Percentiles rank a stretch among this genome's conserved stretches.
Evolutionary conservation across 2,888 invertebrate genomes (phyloP).

Genomic region (Caenorhabditis sp.): DNA sequence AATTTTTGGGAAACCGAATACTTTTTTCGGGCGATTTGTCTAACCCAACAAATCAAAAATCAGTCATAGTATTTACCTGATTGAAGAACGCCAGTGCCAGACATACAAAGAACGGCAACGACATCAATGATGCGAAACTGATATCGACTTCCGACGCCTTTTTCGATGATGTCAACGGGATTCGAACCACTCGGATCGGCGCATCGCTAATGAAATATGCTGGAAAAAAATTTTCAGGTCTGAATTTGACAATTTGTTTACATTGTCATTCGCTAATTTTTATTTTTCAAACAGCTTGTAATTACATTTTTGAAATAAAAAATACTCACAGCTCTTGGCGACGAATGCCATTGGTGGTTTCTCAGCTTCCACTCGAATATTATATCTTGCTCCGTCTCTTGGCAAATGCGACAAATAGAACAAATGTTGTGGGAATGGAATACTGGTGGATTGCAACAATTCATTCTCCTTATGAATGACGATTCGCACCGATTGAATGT

Average conservation of each 20-base stretch:
- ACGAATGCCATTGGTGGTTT: constrained; percentile 34
- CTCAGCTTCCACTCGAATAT: constrained; percentile 49
- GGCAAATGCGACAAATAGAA: constrained; percentile 38
- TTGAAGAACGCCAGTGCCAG: constrained; percentile 50
- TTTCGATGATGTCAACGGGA: constrained; percentile 38
- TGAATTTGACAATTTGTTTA: constrained; percentile 2
- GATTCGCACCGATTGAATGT: constrained; percentile 33
- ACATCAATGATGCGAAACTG: constrained; percentile 43
- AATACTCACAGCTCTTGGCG: constrained; percentile 37
- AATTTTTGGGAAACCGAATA: not conserved
- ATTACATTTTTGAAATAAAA: not conserved
- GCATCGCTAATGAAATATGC: constrained; percentile 36
- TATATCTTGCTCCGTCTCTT: constrained; percentile 41
- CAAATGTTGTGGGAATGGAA: constrained; percentile 42
- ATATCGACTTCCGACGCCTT: constrained; percentile 47
- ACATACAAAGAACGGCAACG: constrained; percentile 49
- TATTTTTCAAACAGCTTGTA: too few relatives aligned
- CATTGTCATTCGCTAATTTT: not conserved
- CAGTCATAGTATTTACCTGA: constrained; percentile 22
- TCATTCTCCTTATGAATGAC: constrained; percentile 13
- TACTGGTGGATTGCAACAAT: constrained; percentile 19
- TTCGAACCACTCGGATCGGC: constrained; percentile 45
- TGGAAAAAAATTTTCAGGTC: constrained; percentile 2
- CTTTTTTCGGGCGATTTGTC: not conserved
- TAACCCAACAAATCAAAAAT: not conserved